Base-by-base conservation (phyloP, 2,113 vertebrate species). In the Psophia crepitans region DNA sequence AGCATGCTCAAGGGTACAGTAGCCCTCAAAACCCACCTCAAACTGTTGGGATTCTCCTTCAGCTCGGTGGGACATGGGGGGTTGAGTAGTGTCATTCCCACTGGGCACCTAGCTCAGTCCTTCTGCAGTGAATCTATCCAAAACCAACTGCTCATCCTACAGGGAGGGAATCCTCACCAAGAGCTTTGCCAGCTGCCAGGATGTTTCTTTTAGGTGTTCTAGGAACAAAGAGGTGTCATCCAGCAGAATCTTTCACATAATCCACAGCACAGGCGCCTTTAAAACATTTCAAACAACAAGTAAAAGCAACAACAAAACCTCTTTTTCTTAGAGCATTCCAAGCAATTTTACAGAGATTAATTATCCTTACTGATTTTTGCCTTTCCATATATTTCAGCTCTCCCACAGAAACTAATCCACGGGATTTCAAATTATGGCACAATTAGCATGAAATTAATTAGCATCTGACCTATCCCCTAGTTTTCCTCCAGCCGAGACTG, bases 371-470 rank as follows among this genome's bases (percentile, higher is more conserved):
- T 94, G n/a, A 26, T 84, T 97, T 92, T 92, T 94, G 86, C 69
- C 64, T 95, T 92, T 93, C 91, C 46, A 18, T 77, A 35, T 83
- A 90, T 91, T 97, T 92, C 73, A 87, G 88, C 78, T 89, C 92
- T 93, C 95, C 75, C 63, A 90, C 94, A 90, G 87, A 96, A 92
- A 92, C 93, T 86, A 96, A 96, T 96, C 94, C 91, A 83, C 85
- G 87, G 69, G 86, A 92, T 96, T 95, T 92, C 91, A 90, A 96
- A 96, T 96, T 95, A 94, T 48, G 87, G 91, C 91, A 96, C 87
- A 95, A 92, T 97, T 97, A 95, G 89, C 85, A 96, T 96, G 87
- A 96, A 93, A 93, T 95, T 95, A 94, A 97, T 97, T 97, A 96
- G 91, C 43, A 92, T 92, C 85, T 97, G 93, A 95, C 91, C 95